Conservation (phyloP, 2,113 vertebrate species). For the Oriolus oriolus region DNA sequence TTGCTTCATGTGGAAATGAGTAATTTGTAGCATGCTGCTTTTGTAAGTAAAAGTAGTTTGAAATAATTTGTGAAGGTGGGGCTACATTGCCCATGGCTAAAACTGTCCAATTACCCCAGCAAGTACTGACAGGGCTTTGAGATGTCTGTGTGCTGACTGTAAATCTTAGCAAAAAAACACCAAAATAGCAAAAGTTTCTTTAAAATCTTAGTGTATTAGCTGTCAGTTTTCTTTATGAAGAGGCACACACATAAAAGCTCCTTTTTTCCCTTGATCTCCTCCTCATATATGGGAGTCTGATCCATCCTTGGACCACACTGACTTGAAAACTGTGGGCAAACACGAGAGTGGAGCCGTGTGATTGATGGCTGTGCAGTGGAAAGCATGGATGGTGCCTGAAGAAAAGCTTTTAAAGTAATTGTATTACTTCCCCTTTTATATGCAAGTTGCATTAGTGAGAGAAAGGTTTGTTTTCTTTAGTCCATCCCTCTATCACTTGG, state of each 20-base stretch:
- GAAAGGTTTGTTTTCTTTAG: neutral
- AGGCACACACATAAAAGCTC: accelerated
- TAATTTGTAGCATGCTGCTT: neutral
- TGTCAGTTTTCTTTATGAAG: neutral
- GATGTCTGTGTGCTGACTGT: neutral
- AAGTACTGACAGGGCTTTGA: neutral
- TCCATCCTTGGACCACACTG: neutral
- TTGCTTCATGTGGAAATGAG: neutral
- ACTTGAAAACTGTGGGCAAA: neutral
- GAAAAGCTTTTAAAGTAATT: slow-evolving; percentile 28
- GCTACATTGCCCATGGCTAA: neutral
- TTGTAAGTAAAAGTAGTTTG: neutral
- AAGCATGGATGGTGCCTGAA: neutral
- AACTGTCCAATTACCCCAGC: neutral
- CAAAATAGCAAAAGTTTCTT: neutral
- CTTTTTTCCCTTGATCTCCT: accelerated
- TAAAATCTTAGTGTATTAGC: neutral
- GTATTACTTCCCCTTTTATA: neutral
- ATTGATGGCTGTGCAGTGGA: neutral
- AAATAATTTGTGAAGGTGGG: neutral
- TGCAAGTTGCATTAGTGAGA: neutral
- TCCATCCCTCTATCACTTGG: neutral
- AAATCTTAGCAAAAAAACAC: neutral
- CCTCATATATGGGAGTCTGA: neutral
- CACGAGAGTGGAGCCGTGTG: neutral